Conservation (phyloP, 92 coral and sea anemone species). For the Parazoanthus swiftii region DNA sequence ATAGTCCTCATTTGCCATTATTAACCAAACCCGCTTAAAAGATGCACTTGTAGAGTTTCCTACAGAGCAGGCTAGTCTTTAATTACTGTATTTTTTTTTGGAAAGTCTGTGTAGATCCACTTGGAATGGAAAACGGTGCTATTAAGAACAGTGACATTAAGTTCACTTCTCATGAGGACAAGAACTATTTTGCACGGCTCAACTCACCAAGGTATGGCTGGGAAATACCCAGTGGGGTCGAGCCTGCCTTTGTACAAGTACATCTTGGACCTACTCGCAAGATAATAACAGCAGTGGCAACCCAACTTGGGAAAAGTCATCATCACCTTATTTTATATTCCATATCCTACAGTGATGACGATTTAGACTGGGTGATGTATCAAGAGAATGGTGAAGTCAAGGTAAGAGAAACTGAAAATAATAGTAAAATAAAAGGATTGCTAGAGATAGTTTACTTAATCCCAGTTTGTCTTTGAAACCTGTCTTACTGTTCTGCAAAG, state of each 20-base stretch:
- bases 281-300: slow-evolving; percentile 21
- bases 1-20: too few species aligned
- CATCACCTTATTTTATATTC: neutral
- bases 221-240: neutral
- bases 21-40: too few species aligned
- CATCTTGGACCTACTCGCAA: slow-evolving; percentile 31
- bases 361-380: slow-evolving; percentile 17
- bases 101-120: slow-evolving; percentile 35
- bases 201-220: neutral
- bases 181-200: neutral
- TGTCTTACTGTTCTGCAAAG: too few species aligned
- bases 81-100: neutral
- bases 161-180: neutral
- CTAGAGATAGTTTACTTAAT: neutral
- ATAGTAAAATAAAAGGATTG: too few species aligned
- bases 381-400: slow-evolving; percentile 22
- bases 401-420: neutral
- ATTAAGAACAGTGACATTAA: neutral
- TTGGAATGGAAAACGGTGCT: slow-evolving; percentile 38
- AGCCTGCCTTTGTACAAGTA: slow-evolving; percentile 12
- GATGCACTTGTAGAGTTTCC: too few species aligned
- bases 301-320: neutral
- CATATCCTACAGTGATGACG: slow-evolving; percentile 25
- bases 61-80: too few species aligned
- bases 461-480: too few species aligned